Conservation (phyloP, 2,888 invertebrate genomes). For the Tenthredo notha region DNA sequence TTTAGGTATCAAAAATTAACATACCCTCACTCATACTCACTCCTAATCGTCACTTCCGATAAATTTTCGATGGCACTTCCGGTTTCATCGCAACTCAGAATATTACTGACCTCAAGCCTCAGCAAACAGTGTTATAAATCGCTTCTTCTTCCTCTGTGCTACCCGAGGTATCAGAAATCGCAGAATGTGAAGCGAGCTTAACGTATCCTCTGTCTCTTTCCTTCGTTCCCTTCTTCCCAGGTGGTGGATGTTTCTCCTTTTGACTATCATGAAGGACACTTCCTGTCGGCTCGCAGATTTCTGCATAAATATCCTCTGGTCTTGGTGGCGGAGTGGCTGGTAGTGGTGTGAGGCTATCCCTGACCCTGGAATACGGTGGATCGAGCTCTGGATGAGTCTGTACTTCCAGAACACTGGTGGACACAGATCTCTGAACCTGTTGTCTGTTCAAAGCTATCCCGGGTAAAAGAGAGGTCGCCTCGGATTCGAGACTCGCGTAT, state of each 20-base stretch:
- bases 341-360: conserved; percentile 73
- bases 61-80: conserved; percentile 2
- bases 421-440: conserved; percentile 74
- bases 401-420: conserved; percentile 74
- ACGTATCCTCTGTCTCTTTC: conserved; percentile 74
- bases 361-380: conserved; percentile 76
- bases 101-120: conserved; percentile 48
- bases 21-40: neutral
- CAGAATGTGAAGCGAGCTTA: conserved; percentile 71
- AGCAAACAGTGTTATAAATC: conserved; percentile 77
- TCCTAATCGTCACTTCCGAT: neutral
- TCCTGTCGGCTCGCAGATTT: conserved; percentile 72
- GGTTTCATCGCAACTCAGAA: neutral
- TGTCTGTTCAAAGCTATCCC: conserved; percentile 61
- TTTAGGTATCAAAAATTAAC: neutral
- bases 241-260: conserved; percentile 65
- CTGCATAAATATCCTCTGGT: conserved; percentile 76
- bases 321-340: conserved; percentile 71
- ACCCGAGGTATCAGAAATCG: conserved; percentile 71
- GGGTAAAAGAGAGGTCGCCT: conserved; percentile 68
- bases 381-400: conserved; percentile 70
- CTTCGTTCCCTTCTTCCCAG: conserved; percentile 61
- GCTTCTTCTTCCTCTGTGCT: conserved; percentile 75
- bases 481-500: conserved; percentile 75
- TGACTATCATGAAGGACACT: conserved; percentile 54